Conservation (phyloP, 2,888 invertebrate species). For the Pterostichus niger region DNA sequence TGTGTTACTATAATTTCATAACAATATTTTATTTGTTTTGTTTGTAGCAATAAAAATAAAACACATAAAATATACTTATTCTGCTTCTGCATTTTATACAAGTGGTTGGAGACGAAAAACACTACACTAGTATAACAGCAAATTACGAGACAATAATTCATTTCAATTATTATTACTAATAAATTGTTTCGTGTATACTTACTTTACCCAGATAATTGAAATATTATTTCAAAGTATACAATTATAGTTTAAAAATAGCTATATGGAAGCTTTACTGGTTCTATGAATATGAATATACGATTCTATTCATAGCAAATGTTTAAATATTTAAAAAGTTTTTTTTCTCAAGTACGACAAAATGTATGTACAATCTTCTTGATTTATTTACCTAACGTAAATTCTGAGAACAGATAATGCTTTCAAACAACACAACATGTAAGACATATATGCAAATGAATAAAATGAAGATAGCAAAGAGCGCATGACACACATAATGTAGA, state of each 20-base stretch:
- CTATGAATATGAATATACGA: not conserved
- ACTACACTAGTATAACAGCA: slow-evolving; percentile 7
- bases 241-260: slow-evolving; percentile 31
- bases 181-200: slow-evolving; percentile 27
- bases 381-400: not conserved
- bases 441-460: slow-evolving; percentile 48
- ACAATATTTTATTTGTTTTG: slow-evolving; percentile 37
- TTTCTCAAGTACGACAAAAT: not conserved
- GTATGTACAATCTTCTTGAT: not conserved
- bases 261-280: slow-evolving; percentile 40
- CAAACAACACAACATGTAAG: slow-evolving; percentile 8
- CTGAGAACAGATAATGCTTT: slow-evolving; percentile 41
- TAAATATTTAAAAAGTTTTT: too few relatives aligned
- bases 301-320: too few relatives aligned
- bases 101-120: not conserved
- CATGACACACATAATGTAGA: slow-evolving; percentile 48
- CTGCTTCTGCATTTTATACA: not conserved
- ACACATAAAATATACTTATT: not conserved
- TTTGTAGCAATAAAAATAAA: not conserved
- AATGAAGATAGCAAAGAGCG: slow-evolving; percentile 43
- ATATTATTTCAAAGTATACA: slow-evolving; percentile 1
- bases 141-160: slow-evolving; percentile 10
- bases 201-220: slow-evolving; percentile 23
- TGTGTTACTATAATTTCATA: slow-evolving; percentile 66
- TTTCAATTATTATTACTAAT: slow-evolving; percentile 15